phyloP scores from a whole-genome alignment of 2,888 invertebrate species.

The Morpho achilles region DNA sequence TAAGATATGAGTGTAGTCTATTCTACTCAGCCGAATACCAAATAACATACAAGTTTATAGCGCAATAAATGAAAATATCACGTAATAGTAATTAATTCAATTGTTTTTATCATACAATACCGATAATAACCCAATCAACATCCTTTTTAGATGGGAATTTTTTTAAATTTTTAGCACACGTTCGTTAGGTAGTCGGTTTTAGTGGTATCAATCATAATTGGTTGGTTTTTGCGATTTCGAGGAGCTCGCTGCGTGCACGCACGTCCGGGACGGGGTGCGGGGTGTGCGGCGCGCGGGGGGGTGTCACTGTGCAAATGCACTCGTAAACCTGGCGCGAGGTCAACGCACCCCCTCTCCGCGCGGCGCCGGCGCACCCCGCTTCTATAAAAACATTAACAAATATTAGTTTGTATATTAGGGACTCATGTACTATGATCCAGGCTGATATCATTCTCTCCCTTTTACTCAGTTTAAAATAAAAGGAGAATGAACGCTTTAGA shows the following conservation, averaged over 20 bases:
- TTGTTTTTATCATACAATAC: too few relatives aligned
- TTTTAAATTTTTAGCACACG: conserved; percentile 41
- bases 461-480: too few relatives aligned
- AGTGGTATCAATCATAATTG: conserved; percentile 71
- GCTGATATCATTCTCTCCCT: too few relatives aligned
- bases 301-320: conserved; percentile 77
- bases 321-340: conserved; percentile 70
- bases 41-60: too few relatives aligned
- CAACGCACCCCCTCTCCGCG: conserved; percentile 59
- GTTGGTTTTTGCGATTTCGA: conserved; percentile 58
- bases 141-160: conserved; percentile 40
- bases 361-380: conserved; percentile 37
- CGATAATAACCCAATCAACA: conserved; percentile 28
- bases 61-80: too few relatives aligned
- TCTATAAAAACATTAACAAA: conserved; percentile 54
- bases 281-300: conserved; percentile 41
- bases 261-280: conserved; percentile 26
- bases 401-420: conserved; percentile 42
- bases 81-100: too few relatives aligned
- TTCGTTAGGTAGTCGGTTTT: conserved; percentile 32
- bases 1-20: too few relatives aligned
- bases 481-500: too few relatives aligned
- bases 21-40: too few relatives aligned
- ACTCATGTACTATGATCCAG: background rate
- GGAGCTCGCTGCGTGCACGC: conserved; percentile 60